Conservation (phyloP, 2,797 vertebrate genomes). For the Tachyglossus aculeatus region DNA sequence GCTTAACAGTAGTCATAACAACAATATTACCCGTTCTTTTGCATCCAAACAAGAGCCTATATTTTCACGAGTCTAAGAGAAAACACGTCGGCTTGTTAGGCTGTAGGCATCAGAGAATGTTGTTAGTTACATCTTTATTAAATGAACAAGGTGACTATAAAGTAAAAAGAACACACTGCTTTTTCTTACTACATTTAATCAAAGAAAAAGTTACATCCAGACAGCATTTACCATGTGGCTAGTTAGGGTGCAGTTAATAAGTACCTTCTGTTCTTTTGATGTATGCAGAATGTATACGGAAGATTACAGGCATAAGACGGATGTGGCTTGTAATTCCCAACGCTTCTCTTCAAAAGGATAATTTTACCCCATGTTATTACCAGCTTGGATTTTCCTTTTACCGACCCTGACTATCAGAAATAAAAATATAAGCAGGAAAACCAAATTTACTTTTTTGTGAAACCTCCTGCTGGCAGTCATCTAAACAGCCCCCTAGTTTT, state of each 20-base stretch:
- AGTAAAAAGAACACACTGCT: slow-evolving; percentile 7
- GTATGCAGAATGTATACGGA: slow-evolving; percentile 22
- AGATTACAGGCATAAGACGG: slow-evolving; percentile 5
- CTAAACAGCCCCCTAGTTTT: slow-evolving; percentile 2
- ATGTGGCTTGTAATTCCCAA: neutral
- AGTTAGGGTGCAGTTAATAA: neutral
- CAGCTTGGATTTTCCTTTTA: slow-evolving; percentile 20
- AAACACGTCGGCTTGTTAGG: slow-evolving; percentile 30
- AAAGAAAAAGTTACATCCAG: slow-evolving; percentile 7
- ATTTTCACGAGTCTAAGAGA: slow-evolving; percentile 9
- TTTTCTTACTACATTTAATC: neutral
- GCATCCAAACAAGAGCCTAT: neutral
- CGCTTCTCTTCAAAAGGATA: slow-evolving; percentile 1
- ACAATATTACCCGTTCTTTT: neutral
- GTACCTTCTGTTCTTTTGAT: neutral
- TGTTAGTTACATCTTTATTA: slow-evolving; percentile 43
- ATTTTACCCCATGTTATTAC: neutral
- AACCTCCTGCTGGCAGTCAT: neutral
- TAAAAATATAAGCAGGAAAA: slow-evolving; percentile 22
- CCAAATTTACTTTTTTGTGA: neutral
- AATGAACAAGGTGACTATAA: slow-evolving; percentile 29
- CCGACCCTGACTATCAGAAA: slow-evolving; percentile 23
- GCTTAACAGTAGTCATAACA: neutral
- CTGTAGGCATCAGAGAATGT: slow-evolving; percentile 20
- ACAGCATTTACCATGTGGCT: neutral